Evolutionary conservation across 2,888 invertebrate species (phyloP).

Genomic region (Eilema sororculum): DNA sequence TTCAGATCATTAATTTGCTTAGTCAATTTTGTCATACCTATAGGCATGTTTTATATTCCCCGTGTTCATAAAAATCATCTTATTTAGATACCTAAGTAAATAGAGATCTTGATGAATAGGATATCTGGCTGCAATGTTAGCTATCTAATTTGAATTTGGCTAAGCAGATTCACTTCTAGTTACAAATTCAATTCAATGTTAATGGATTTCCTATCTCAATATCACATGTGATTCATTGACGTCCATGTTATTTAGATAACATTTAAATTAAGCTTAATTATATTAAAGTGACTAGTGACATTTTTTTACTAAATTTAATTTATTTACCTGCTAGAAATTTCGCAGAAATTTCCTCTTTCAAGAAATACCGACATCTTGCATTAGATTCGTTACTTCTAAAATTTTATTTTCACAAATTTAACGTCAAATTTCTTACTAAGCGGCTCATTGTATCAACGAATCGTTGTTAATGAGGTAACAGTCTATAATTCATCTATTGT

Average conservation of each 20-base stretch:
- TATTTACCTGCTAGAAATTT: background rate
- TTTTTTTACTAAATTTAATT: background rate
- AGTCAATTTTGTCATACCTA: background rate
- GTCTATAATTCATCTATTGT: background rate
- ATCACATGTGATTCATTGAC: constrained; percentile 56
- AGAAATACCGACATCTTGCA: background rate
- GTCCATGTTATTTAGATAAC: constrained; percentile 22
- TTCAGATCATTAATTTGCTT: background rate
- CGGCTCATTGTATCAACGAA: background rate
- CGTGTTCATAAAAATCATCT: background rate
- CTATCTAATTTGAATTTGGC: constrained; percentile 61
- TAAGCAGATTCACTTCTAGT: constrained; percentile 44
- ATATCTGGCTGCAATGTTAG: background rate
- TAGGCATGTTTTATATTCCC: background rate
- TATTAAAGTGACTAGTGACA: background rate
- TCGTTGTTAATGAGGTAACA: background rate
- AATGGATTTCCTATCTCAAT: constrained; percentile 67
- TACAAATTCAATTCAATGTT: constrained; percentile 58
- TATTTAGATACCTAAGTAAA: constrained; percentile 9
- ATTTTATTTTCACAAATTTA: background rate
- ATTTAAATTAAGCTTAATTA: constrained; percentile 18
- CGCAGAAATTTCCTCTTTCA: background rate
- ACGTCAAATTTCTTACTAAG: background rate
- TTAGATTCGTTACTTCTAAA: background rate
- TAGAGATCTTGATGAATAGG: background rate